Conservation (phyloP, 2,888 invertebrate species). For the Celastrina argiolus region DNA sequence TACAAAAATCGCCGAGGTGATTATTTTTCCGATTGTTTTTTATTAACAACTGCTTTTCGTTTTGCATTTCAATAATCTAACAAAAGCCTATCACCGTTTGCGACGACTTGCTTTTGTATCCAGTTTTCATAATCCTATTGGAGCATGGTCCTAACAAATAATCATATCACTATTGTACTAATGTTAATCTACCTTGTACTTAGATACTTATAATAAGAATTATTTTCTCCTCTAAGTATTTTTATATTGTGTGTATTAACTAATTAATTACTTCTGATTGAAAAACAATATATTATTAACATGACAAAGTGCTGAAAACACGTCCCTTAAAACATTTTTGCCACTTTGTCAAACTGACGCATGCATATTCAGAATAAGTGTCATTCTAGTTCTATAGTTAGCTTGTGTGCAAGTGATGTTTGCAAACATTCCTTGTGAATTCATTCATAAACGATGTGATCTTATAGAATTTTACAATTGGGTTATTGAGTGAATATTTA, state of each 20-base stretch:
- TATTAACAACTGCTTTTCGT: slow-evolving; percentile 34
- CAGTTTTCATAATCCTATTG: slow-evolving; percentile 9
- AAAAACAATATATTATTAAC: too few species aligned
- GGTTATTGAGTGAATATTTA: too few species aligned
- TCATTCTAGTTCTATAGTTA: neutral
- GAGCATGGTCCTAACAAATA: neutral
- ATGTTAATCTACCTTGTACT: too few species aligned
- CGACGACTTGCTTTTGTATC: slow-evolving; percentile 17
- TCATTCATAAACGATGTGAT: neutral
- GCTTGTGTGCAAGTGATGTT: neutral
- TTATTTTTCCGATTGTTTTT: slow-evolving; percentile 58
- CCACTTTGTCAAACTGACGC: neutral
- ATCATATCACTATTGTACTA: neutral
- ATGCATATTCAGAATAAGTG: neutral
- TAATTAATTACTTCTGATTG: too few species aligned
- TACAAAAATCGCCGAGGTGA: slow-evolving; percentile 95
- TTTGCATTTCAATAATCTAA: neutral
- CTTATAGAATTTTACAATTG: neutral
- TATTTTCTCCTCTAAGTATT: too few species aligned
- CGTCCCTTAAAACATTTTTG: too few species aligned
- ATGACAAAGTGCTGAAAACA: too few species aligned
- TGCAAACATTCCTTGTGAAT: neutral
- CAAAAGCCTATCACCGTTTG: slow-evolving; percentile 18
- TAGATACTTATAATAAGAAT: too few species aligned
- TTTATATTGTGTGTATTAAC: too few species aligned